Evolutionary conservation across 2,797 vertebrate species (phyloP).

Genomic region (Cirrhinus molitorella): DNA sequence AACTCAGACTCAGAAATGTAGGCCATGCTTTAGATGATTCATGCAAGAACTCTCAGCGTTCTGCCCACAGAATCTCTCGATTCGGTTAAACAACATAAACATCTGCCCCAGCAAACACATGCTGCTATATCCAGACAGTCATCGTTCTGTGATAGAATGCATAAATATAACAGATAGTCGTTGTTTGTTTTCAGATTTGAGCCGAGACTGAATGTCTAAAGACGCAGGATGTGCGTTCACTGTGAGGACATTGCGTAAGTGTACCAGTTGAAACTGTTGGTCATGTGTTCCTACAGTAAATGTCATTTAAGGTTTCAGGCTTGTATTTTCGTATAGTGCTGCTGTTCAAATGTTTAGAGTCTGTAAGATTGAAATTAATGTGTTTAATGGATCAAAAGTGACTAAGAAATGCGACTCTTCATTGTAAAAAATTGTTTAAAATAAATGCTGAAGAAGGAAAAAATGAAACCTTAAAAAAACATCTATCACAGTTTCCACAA

Average conservation of each 20-base stretch:
- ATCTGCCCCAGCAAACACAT: constrained; percentile 16
- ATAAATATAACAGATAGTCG: constrained; percentile 1
- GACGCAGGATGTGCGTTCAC: not conserved
- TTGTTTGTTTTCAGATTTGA: constrained; percentile 35
- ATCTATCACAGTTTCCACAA: not conserved
- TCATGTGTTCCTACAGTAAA: not conserved
- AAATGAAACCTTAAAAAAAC: not conserved
- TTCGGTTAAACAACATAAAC: not conserved
- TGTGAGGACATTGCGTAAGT: not conserved
- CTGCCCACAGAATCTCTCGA: constrained; percentile 16
- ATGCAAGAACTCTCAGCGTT: constrained; percentile 5
- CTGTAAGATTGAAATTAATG: not conserved
- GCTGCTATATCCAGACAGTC: not conserved
- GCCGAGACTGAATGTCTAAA: not conserved
- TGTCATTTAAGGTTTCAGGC: not conserved
- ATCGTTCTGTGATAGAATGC: not conserved
- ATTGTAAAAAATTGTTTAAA: not conserved
- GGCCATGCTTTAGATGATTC: constrained; percentile 56
- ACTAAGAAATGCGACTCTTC: not conserved
- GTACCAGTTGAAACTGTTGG: not conserved
- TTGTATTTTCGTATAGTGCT: not conserved
- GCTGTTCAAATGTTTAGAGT: not conserved
- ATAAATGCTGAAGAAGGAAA: not conserved
- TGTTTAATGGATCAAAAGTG: not conserved
- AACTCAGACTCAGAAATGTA: constrained; percentile 42